Evolutionary conservation across 1,140 invertebrate species (phyloP).

Genomic region (Macrocentrus cingulum): DNA sequence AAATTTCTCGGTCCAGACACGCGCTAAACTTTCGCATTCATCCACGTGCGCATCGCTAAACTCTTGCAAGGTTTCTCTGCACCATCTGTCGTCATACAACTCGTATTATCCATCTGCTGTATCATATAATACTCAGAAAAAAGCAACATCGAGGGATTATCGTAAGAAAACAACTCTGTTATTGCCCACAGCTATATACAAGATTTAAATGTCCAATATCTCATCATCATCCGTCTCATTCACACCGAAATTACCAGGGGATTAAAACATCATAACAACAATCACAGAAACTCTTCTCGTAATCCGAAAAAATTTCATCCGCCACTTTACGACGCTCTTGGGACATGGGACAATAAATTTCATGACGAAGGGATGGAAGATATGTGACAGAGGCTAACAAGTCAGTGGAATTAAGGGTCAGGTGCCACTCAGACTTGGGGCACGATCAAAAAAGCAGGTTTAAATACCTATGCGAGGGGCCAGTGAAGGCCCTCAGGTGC

Average conservation of each 20-base stretch:
- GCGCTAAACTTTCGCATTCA: conserved; percentile 9
- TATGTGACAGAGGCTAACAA: neutral
- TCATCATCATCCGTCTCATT: neutral
- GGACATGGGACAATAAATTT: neutral
- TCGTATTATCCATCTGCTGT: conserved; percentile 7
- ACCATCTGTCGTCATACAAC: conserved; percentile 21
- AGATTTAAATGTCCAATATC: neutral
- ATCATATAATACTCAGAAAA: conserved; percentile 6
- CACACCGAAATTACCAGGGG: neutral
- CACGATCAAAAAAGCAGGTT: neutral
- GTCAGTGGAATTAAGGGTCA: conserved; percentile 12
- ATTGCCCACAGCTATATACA: neutral
- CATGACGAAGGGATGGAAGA: neutral
- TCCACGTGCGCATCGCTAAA: conserved; percentile 8
- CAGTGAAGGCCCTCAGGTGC: no score
- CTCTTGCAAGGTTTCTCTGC: conserved; percentile 23
- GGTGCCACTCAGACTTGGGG: conserved; percentile 18
- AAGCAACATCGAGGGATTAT: neutral
- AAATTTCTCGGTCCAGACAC: no score
- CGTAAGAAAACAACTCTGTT: neutral
- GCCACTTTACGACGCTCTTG: no score
- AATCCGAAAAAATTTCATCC: no score
- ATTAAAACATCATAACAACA: no score
- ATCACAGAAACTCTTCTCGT: no score
- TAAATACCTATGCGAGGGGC: no score